These are phyloP conservation scores for Beroe forskalii DNA, from an alignment of 37 sponge, comb jelly and placozoan species.

Conservation along the genomic window DNA sequence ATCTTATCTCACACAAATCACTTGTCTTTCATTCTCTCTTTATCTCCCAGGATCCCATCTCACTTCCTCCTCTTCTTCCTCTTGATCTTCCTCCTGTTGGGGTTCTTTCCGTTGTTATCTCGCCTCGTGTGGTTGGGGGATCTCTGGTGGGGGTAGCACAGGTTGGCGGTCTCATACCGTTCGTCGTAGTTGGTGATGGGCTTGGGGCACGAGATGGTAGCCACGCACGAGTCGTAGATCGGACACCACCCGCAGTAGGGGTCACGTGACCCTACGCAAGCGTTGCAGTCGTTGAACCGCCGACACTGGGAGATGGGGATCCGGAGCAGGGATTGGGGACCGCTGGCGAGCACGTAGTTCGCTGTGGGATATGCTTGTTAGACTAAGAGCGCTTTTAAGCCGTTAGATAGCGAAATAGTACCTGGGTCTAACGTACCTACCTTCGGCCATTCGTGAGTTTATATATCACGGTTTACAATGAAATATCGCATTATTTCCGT, in stretches of 20 bases:
- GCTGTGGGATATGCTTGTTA: too few species aligned
- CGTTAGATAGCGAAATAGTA: too few species aligned
- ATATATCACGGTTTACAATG: too few species aligned
- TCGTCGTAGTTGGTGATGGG: conserved; percentile 45
- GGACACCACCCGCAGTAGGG: conserved; percentile 55
- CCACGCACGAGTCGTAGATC: conserved; percentile 26
- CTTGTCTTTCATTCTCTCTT: too few species aligned
- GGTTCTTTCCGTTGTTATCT: neutral
- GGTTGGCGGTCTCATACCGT: neutral
- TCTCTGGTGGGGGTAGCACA: conserved; percentile 48
- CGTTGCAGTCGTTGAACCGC: conserved; percentile 35
- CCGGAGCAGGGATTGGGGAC: conserved; percentile 52
- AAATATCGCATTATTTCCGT: too few species aligned
- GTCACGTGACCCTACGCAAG: conserved; percentile 41
- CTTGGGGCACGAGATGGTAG: conserved; percentile 30
- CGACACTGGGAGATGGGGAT: conserved; percentile 43
- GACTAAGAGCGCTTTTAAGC: too few species aligned
- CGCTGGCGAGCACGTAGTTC: conserved; percentile 61
- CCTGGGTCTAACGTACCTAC: too few species aligned
- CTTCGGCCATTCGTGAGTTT: too few species aligned
- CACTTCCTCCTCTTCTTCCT: conserved; percentile 64
- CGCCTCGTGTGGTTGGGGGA: conserved; percentile 35
- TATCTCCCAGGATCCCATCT: too few species aligned
- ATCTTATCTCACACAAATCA: too few species aligned
- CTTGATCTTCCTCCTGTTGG: neutral